These are phyloP conservation scores for Melangyna quadrimaculata DNA, from an alignment of 2,888 invertebrate species.

Conservation along the genomic window DNA sequence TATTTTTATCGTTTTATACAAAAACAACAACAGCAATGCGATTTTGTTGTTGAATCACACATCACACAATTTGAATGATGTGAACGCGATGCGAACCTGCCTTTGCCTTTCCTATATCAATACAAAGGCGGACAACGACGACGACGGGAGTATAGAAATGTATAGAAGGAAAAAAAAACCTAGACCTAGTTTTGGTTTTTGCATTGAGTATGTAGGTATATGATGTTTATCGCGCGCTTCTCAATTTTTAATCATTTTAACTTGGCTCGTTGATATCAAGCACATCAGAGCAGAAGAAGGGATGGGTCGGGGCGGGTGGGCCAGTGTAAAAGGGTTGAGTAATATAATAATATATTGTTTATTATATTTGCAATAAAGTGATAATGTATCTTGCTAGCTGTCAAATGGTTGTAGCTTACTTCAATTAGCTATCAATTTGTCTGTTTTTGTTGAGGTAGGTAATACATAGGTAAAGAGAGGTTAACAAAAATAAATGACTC, in stretches of 20 bases:
- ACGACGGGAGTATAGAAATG: conserved; percentile 55
- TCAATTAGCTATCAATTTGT: background rate
- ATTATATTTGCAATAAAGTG: conserved; percentile 6
- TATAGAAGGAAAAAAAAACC: conserved; percentile 59
- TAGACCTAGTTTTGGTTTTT: conserved; percentile 72
- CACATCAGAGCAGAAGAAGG: background rate
- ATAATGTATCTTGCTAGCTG: background rate
- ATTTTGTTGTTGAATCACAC: conserved; percentile 59
- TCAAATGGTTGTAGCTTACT: background rate
- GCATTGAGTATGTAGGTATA: conserved; percentile 68
- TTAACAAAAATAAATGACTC: background rate
- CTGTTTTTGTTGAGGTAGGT: background rate
- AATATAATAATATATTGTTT: conserved; percentile 40
- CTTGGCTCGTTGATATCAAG: conserved; percentile 25
- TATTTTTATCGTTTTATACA: conserved; percentile 21
- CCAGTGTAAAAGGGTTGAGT: conserved; percentile 31
- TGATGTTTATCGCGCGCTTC: conserved; percentile 68
- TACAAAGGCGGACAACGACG: background rate
- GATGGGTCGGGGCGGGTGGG: background rate
- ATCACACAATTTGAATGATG: conserved; percentile 68
- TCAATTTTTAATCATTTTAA: conserved; percentile 64
- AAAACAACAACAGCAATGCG: background rate
- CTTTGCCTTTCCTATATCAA: conserved; percentile 35
- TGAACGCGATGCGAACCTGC: conserved; percentile 66
- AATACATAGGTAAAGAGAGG: background rate